These are phyloP conservation scores for Enteromius afrohamiltoni DNA, from an alignment of 2,797 vertebrate species.

Conservation along the genomic window DNA sequence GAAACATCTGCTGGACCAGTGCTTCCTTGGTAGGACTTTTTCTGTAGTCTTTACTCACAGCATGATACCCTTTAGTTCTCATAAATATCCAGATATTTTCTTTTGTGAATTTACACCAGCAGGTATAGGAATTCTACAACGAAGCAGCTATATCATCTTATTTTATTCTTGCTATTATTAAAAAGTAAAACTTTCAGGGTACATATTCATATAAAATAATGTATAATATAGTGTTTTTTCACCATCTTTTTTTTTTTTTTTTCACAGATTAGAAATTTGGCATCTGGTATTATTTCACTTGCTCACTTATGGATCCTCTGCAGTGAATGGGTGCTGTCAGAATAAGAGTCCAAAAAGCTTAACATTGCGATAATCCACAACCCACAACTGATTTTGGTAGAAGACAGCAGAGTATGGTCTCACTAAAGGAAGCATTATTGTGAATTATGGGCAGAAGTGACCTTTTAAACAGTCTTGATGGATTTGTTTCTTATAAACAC, in stretches of 20 bases:
- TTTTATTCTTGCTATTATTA: neutral
- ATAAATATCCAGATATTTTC: slow-evolving; percentile 30
- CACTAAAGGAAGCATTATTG: neutral
- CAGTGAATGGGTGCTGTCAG: neutral
- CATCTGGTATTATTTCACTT: neutral
- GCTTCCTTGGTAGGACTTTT: slow-evolving; percentile 21
- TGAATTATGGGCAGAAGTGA: neutral
- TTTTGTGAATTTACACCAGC: neutral
- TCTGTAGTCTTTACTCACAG: slow-evolving; percentile 38
- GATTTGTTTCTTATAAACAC: neutral
- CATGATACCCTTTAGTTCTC: slow-evolving; percentile 26
- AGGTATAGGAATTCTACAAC: neutral
- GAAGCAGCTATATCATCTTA: neutral
- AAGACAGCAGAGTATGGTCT: neutral
- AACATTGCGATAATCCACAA: neutral
- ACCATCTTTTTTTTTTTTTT: no score
- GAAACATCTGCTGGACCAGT: slow-evolving; percentile 46
- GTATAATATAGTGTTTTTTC: no score
- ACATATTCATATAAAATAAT: neutral
- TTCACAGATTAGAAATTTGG: neutral
- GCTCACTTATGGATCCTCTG: neutral
- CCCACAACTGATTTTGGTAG: no score
- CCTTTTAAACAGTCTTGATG: neutral
- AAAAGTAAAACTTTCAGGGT: neutral
- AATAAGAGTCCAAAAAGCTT: neutral